Conservation (phyloP, 2,797 vertebrate genomes). For the Manis javanica region DNA sequence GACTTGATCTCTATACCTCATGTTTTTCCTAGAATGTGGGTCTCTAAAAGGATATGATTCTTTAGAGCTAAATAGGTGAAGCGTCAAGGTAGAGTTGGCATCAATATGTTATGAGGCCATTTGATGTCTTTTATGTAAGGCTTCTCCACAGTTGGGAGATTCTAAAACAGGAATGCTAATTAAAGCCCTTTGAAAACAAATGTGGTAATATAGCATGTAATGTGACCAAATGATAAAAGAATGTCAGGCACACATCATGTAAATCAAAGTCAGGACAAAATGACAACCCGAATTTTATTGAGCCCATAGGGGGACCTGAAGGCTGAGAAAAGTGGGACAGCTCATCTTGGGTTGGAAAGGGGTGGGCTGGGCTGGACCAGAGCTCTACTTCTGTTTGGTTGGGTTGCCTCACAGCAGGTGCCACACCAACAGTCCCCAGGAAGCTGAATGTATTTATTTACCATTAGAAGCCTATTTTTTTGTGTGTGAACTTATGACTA, state of each 20-base stretch:
- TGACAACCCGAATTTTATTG: neutral
- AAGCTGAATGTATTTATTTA: neutral
- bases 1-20: neutral
- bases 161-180: neutral
- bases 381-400: neutral
- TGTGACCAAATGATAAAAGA: neutral
- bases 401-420: neutral
- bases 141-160: neutral
- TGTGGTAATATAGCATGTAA: neutral
- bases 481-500: neutral
- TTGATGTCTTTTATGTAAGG: neutral
- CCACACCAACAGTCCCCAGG: neutral
- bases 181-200: neutral
- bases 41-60: neutral
- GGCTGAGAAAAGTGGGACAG: neutral
- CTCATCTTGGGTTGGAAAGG: fast-evolving
- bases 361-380: too few species aligned
- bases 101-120: neutral
- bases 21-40: neutral
- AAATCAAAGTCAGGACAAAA: neutral
- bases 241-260: neutral
- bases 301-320: neutral
- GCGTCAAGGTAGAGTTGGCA: neutral
- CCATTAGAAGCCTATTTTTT: neutral
- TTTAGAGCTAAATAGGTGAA: neutral